These are phyloP conservation scores for Metallyticus violacea DNA, from an alignment of 2,888 invertebrate genomes.

Conservation along the genomic window DNA sequence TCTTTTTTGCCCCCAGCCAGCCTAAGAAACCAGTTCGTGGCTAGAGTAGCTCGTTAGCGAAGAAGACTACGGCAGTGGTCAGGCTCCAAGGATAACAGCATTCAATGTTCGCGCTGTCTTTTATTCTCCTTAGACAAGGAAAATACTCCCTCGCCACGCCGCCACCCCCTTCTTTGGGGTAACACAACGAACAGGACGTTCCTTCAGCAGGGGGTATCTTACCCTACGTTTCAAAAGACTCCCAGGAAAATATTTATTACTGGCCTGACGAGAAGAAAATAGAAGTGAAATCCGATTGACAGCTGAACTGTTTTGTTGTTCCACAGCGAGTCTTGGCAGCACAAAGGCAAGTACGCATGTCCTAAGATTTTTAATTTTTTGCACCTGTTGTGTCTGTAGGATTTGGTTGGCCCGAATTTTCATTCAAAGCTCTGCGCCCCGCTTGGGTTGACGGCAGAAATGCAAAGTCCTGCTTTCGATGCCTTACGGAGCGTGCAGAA, in stretches of 20 bases:
- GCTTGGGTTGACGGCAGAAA: neutral
- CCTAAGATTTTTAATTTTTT: neutral
- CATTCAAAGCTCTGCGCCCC: neutral
- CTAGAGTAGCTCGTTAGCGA: slow-evolving; percentile 10
- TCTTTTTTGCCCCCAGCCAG: neutral
- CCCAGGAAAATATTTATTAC: slow-evolving; percentile 9
- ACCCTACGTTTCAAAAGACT: neutral
- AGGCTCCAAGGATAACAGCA: slow-evolving; percentile 21
- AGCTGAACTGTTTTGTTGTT: neutral
- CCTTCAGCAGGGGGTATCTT: slow-evolving; percentile 18
- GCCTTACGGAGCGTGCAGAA: neutral
- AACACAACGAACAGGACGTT: neutral
- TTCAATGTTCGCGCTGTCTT: neutral
- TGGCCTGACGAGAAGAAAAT: slow-evolving; percentile 14
- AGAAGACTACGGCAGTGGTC: neutral
- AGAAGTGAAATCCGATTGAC: neutral
- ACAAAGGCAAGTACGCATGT: neutral
- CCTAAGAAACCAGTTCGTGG: neutral
- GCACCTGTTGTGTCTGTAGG: neutral
- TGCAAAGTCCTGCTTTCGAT: neutral
- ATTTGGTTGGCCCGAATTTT: neutral
- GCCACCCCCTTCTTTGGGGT: neutral
- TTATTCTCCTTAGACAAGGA: slow-evolving; percentile 17
- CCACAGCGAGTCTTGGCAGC: neutral
- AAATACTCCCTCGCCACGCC: neutral